These are phyloP conservation scores for Ostrea edulis DNA, from an alignment of 1,140 invertebrate genomes.

Conservation along the genomic window DNA sequence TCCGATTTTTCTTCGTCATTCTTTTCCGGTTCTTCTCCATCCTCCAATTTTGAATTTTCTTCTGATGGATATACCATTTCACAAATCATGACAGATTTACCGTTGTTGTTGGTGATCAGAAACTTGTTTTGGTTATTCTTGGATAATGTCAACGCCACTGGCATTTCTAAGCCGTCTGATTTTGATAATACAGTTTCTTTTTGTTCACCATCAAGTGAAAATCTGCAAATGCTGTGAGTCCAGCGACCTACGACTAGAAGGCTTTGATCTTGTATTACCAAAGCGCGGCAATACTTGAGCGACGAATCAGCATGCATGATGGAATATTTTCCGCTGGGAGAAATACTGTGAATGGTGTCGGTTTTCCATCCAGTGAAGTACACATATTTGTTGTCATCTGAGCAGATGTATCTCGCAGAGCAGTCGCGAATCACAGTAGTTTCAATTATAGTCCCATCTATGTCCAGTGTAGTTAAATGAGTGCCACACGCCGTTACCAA, in stretches of 20 bases:
- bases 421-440: neutral
- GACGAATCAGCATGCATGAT: neutral
- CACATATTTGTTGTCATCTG: neutral
- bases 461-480: neutral
- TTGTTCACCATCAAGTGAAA: neutral
- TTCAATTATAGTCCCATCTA: neutral
- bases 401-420: constrained; percentile 4
- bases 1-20: neutral
- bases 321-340: neutral
- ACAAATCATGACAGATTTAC: constrained; percentile 27
- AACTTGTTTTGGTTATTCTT: neutral
- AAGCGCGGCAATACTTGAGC: neutral
- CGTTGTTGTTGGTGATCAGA: constrained; percentile 37
- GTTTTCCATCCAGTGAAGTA: constrained; percentile 25
- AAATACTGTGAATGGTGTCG: constrained; percentile 15
- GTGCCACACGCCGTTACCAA: constrained; percentile 10
- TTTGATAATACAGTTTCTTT: neutral
- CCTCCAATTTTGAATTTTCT: neutral
- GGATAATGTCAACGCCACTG: neutral
- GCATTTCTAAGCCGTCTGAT: neutral
- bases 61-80: neutral
- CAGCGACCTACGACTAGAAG: constrained; percentile 17
- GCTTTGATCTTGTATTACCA: neutral
- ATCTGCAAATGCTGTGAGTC: constrained; percentile 19
- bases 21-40: neutral